Base-by-base conservation (phyloP, 2,888 invertebrate species). In the Exocentrus adspersus region DNA sequence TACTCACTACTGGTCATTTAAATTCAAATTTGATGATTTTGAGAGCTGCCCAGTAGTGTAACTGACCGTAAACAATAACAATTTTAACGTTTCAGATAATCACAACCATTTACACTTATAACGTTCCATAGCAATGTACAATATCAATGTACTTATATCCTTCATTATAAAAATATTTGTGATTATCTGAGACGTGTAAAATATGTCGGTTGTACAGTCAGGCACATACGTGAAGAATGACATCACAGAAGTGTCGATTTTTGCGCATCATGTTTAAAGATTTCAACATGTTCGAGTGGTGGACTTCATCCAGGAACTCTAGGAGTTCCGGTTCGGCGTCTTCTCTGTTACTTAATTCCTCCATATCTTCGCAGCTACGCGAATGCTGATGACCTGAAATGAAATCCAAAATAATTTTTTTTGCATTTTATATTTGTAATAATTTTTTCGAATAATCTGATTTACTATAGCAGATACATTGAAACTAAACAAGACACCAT, bases 181-280 rank as follows among this genome's bases (percentile, higher is more conserved):
- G 65, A 68, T 64, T 63, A 70, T 68, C 64, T 64, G 65, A 64
- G 69, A 65, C 64, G 61, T 67, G 74, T 71, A 72, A 76, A 77
- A 77, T 72, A 57, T 74, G 72, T 73, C 70, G 64, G 60, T 75
- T 73, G 71, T 72, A 76, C 76, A 76, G 78, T 68, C 78, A 78
- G 82, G 85, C 85, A 84, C 87, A 87, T 78, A 92, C 93, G 81
- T 92, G 90, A 75, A 95, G 86, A 77, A 91, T 87, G 74, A 92
- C 92, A 85, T 95, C 95, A 84, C 92, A 95, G 83, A 95, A 93
- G 80, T 94, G 92, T 62, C 90, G 88, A 80, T 92, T 91, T 83
- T 92, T 92, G 75, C 93, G 86, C 87, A 94, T 89, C 84, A 89
- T 90, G 84, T 92, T 91, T 71, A 94, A 87, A 32, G 90, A 87